Evolutionary conservation across 2,797 vertebrate genomes (phyloP).

Genomic region (Oreortyx pictus): DNA sequence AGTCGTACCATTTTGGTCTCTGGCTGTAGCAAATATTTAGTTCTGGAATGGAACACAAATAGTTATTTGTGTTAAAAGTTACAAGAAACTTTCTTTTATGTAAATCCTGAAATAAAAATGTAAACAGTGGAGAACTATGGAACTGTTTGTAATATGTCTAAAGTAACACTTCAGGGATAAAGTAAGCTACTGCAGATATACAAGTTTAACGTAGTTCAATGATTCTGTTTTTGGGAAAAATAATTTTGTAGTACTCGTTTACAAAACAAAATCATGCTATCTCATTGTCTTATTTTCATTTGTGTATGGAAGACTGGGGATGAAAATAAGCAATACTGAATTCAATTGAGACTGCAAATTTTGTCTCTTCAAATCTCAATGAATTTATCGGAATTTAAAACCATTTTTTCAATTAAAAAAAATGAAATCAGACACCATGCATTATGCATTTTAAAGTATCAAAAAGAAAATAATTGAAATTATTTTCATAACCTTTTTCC

Average conservation of each 20-base stretch:
- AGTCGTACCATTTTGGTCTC: slow-evolving; percentile 75
- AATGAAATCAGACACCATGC: neutral
- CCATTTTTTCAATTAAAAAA: neutral
- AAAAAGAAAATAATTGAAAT: slow-evolving; percentile 5
- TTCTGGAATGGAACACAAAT: slow-evolving; percentile 33
- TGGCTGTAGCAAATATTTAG: slow-evolving; percentile 35
- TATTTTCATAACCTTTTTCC: neutral
- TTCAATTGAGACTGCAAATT: neutral
- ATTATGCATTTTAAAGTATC: neutral
- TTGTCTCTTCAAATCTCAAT: neutral
- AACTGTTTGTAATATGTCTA: neutral
- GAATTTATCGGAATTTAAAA: neutral
- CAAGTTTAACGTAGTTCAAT: neutral
- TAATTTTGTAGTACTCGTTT: neutral
- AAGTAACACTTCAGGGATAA: neutral
- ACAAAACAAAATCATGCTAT: neutral
- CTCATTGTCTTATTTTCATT: neutral
- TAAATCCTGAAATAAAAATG: neutral
- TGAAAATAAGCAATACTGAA: neutral
- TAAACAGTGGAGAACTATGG: neutral
- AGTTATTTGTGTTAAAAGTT: slow-evolving; percentile 37
- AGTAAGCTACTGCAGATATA: neutral
- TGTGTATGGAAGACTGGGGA: neutral
- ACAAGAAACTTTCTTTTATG: slow-evolving; percentile 1
- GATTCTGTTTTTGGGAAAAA: neutral